Evolutionary conservation across 2,797 vertebrate species (phyloP).

Genomic region (Aeoliscus strigatus): DNA sequence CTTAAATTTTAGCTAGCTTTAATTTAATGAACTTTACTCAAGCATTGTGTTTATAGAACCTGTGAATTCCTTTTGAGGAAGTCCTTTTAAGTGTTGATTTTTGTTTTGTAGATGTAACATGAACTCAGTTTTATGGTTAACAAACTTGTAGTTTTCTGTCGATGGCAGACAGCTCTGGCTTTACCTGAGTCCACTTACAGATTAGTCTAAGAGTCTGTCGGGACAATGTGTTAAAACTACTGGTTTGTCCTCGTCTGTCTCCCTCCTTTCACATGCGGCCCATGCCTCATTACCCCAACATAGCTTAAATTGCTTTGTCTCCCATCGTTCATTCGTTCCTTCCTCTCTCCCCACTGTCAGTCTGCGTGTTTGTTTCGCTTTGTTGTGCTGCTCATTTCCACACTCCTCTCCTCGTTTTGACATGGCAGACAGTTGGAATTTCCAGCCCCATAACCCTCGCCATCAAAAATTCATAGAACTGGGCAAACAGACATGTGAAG

Average conservation of each 20-base stretch:
- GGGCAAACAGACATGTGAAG: slow-evolving; percentile 40
- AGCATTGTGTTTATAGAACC: no score
- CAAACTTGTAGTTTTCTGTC: no score
- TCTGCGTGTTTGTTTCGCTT: slow-evolving; percentile 43
- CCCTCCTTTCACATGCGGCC: slow-evolving; percentile 10
- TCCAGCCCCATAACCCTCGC: slow-evolving; percentile 50
- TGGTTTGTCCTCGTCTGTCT: slow-evolving; percentile 17
- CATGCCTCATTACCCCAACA: slow-evolving; percentile 43
- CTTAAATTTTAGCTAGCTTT: no score
- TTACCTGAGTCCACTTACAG: no score
- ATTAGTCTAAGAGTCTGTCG: no score
- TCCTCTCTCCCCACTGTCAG: slow-evolving; percentile 18
- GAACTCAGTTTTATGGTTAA: no score
- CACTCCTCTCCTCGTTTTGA: slow-evolving; percentile 41
- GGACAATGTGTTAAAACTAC: background rate
- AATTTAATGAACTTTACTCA: no score
- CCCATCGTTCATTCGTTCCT: slow-evolving; percentile 13
- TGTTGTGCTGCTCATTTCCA: slow-evolving; percentile 41
- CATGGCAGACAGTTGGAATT: slow-evolving; percentile 53
- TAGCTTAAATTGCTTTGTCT: slow-evolving; percentile 34
- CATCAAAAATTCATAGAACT: slow-evolving; percentile 68
- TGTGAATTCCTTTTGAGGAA: no score
- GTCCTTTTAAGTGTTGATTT: no score
- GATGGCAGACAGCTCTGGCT: no score
- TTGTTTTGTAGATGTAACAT: no score